Evolutionary conservation across 2,888 invertebrate species (phyloP), one percentile per base, ranked within the genome.

Genomic region (Meteorus colon): DNA sequence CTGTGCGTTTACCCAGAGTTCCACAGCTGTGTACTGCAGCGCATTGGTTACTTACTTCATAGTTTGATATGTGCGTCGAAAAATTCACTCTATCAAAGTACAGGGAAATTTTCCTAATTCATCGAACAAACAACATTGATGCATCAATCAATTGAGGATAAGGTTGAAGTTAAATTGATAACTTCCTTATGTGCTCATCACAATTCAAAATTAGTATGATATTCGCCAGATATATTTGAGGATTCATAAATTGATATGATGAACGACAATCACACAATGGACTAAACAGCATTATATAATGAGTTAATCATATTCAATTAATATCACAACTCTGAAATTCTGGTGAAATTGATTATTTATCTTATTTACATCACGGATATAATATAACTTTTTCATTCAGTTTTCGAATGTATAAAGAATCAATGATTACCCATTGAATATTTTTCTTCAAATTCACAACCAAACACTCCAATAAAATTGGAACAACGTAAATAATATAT

Each of bases 1-100:
- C 70, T 76, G 78, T 65, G 75, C 66, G 76, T 45, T 78, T 74
- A 75, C 67, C 19, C 4, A 0, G 24, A n/a, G 24, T 24, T 1
- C 37, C 29, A 48, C 70, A 70, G 70, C 41, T 60, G 60, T 60
- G 60, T 41, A 55, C n/a, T 19, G 19, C 24, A 24, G 55, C 24
- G 8, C 19, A 55, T 55, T 48, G n/a, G n/a, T 55, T 8, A 24
- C 55, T 5, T 24, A 55, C 19, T 16, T 4, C 10, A 55, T 8
- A 55, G n/a, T 55, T 55, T 24, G 1, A 55, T 4, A 55, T 19
- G 19, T 24, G 19, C 8, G 19, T 24, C 2, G 24, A 55, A 55
- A 55, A 19, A 24, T 55, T 55, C 8, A 19, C 8, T 55, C 55
- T 6, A 24, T 55, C n/a, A 19, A 19, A 55, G 8, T 24, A 8